These are phyloP conservation scores for Tribolium freemani DNA, from an alignment of 2,888 invertebrate species.

Conservation along the genomic window DNA sequence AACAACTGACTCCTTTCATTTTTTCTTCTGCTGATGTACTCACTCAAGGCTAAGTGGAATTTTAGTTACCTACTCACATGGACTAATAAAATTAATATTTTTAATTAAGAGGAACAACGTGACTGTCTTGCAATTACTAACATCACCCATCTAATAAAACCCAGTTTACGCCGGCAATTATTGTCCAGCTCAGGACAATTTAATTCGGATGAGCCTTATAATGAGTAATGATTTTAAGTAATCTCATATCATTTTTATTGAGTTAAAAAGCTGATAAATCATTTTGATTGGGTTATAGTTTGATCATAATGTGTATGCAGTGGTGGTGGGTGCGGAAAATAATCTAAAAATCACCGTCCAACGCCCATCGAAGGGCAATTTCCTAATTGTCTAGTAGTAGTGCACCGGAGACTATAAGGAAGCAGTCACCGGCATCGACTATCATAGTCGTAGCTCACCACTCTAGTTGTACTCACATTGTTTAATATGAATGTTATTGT, in stretches of 20 bases:
- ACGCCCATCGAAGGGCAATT: conserved; percentile 49
- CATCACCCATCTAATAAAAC: not conserved
- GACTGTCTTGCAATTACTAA: not conserved
- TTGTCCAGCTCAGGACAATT: not conserved
- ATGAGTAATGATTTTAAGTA: too few relatives aligned
- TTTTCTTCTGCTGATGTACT: not conserved
- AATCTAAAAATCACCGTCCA: conserved; percentile 23
- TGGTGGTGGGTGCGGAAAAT: conserved; percentile 22
- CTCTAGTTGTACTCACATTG: not conserved
- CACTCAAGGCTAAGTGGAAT: not conserved
- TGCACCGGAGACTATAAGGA: conserved; percentile 47
- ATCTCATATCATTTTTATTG: too few relatives aligned
- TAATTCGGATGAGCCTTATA: too few relatives aligned
- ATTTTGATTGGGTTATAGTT: not conserved
- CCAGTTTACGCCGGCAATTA: not conserved
- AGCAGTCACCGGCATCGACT: conserved; percentile 41
- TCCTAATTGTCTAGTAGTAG: conserved; percentile 49
- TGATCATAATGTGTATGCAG: not conserved
- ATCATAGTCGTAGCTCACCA: conserved; percentile 33
- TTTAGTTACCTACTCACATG: not conserved
- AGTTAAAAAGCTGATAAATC: not conserved
- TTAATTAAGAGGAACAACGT: not conserved
- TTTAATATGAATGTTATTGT: not conserved
- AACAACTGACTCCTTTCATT: not conserved
- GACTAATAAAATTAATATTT: not conserved